Evolutionary conservation across 2,797 vertebrate genomes (phyloP).

Genomic region (Propithecus perrieri): DNA sequence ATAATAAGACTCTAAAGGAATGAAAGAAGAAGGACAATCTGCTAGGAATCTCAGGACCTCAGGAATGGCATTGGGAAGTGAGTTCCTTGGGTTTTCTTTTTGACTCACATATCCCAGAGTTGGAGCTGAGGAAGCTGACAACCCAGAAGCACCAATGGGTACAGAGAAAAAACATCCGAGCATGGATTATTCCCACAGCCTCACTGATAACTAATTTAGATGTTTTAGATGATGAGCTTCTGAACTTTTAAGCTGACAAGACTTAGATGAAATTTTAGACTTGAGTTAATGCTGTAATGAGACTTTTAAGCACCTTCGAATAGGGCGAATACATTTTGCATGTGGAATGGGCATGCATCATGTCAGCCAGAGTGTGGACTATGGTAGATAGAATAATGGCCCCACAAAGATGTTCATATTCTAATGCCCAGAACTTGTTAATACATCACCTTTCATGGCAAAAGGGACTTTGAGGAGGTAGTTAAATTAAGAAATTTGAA

Average conservation of each 20-base stretch:
- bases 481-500: constrained; percentile 30
- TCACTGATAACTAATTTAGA: background rate
- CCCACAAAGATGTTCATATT: background rate
- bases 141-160: background rate
- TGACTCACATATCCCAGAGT: background rate
- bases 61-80: background rate
- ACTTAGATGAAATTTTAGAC: background rate
- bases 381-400: background rate
- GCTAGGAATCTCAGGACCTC: background rate
- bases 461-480: background rate
- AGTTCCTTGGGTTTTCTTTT: background rate
- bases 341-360: background rate
- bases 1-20: background rate
- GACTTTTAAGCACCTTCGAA: background rate
- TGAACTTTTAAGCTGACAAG: background rate
- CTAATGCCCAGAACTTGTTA: background rate
- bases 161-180: background rate
- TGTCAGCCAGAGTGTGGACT: background rate
- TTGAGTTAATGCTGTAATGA: constrained; percentile 1
- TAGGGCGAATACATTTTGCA: background rate
- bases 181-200: background rate
- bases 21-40: background rate
- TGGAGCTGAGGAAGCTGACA: background rate
- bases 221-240: constrained; percentile 17
- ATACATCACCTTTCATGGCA: background rate